A percentile compares a stretch with the other conserved stretches of the same genome.
Conservation (phyloP, 2,797 vertebrate genomes). For the Sebastes hopkinsi region DNA sequence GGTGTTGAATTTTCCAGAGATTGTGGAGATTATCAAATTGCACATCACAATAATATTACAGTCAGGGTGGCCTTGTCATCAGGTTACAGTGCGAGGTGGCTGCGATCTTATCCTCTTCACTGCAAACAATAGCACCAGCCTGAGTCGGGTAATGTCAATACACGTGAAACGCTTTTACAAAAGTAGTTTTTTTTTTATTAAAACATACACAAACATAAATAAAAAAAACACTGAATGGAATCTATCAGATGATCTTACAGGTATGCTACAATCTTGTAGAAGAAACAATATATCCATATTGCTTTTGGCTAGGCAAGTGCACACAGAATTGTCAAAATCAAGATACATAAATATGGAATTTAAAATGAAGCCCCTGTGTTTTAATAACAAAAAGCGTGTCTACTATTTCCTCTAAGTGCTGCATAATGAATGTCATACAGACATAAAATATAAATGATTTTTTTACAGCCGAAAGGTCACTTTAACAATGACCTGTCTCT, state of each 20-base stretch:
- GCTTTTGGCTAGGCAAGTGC: conserved; percentile 80
- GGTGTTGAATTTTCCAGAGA: conserved; percentile 38
- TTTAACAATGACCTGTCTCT: conserved; percentile 77
- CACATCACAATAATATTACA: conserved; percentile 26
- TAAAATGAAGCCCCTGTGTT: conserved; percentile 81
- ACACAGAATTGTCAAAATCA: conserved; percentile 84
- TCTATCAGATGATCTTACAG: conserved; percentile 58
- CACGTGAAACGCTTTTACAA: conserved; percentile 61
- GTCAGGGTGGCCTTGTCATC: conserved; percentile 31
- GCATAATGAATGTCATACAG: conserved; percentile 74
- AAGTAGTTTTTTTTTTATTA: conserved; percentile 76
- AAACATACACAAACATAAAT: conserved; percentile 78
- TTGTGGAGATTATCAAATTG: conserved; percentile 34
- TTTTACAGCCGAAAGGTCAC: conserved; percentile 75
- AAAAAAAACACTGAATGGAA: conserved; percentile 77
- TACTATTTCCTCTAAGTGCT: conserved; percentile 78
- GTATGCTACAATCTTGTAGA: conserved; percentile 74
- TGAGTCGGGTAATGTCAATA: not conserved
- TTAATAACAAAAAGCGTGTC: conserved; percentile 78
- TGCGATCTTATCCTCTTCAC: not conserved
- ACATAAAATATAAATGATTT: conserved; percentile 78
- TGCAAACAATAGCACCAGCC: not conserved
- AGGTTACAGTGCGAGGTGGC: conserved; percentile 2
- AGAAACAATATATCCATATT: conserved; percentile 74
- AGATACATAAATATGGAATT: conserved; percentile 83